phyloP scores from a whole-genome alignment of 2,113 vertebrate species.

The Sorex fumeus region DNA sequence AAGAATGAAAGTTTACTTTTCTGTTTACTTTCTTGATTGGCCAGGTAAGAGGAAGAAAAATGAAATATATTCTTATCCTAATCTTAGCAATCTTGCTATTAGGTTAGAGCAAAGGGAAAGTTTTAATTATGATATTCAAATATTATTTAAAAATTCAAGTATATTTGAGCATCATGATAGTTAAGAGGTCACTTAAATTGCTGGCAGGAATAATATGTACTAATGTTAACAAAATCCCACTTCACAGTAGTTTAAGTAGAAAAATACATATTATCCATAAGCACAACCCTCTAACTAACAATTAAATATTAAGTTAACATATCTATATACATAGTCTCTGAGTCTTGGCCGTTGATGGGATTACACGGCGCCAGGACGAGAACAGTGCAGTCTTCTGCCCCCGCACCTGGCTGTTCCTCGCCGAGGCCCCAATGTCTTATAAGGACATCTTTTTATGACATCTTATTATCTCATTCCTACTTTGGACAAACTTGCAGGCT shows the following conservation, averaged over 20 bases:
- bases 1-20: not conserved
- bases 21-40: constrained; percentile 1
- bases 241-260: constrained; percentile 50
- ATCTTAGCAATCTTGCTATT: not conserved
- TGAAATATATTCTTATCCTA: not conserved
- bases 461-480: too few relatives aligned
- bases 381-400: too few relatives aligned
- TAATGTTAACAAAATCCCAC: not conserved
- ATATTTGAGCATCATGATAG: not conserved
- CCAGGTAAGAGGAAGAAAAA: constrained; percentile 40
- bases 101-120: not conserved
- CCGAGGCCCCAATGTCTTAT: too few relatives aligned
- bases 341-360: too few relatives aligned
- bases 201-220: not conserved
- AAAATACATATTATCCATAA: constrained; percentile 13
- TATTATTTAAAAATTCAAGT: not conserved
- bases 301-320: constrained; percentile 43
- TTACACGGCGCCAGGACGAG: too few relatives aligned
- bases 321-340: too few relatives aligned
- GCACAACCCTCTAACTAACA: constrained; percentile 29
- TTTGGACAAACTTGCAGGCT: too few relatives aligned
- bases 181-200: constrained; percentile 30
- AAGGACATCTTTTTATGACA: too few relatives aligned
- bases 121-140: not conserved
- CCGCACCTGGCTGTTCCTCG: too few relatives aligned